These are phyloP conservation scores for Myiotriccus ornatus DNA, from an alignment of 2,797 vertebrate species.

Conservation along the genomic window DNA sequence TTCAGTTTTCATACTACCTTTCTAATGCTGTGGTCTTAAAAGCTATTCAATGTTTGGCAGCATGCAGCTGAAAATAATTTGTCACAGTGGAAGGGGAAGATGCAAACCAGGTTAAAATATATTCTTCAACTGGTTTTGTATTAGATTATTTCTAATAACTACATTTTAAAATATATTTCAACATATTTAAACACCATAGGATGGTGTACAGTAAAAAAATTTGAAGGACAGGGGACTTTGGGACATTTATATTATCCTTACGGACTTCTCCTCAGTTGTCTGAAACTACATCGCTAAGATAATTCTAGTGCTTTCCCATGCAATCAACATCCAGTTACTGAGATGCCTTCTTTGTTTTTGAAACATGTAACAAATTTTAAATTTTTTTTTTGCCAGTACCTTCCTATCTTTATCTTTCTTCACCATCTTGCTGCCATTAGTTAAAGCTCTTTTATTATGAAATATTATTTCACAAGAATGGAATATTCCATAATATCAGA, in stretches of 20 bases:
- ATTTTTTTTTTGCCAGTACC: rapidly evolving
- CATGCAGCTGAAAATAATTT: background rate
- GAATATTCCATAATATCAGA: background rate
- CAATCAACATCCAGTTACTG: background rate
- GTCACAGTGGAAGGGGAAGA: background rate
- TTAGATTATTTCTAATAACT: background rate
- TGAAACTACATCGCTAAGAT: background rate
- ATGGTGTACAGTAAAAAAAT: background rate
- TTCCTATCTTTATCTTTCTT: background rate
- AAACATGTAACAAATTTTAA: background rate
- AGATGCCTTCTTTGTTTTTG: background rate
- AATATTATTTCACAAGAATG: background rate
- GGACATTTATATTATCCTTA: background rate
- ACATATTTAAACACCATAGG: background rate
- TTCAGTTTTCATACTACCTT: background rate
- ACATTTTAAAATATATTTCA: background rate
- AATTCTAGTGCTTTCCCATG: background rate
- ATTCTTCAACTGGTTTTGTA: background rate
- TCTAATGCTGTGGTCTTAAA: background rate
- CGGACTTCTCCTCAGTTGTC: background rate
- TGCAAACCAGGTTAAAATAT: background rate
- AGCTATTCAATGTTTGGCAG: background rate
- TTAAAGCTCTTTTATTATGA: background rate
- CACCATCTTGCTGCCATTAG: background rate
- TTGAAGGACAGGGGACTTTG: background rate